phyloP scores from a whole-genome alignment of 2,113 vertebrate genomes.

The Dromas ardeola region DNA sequence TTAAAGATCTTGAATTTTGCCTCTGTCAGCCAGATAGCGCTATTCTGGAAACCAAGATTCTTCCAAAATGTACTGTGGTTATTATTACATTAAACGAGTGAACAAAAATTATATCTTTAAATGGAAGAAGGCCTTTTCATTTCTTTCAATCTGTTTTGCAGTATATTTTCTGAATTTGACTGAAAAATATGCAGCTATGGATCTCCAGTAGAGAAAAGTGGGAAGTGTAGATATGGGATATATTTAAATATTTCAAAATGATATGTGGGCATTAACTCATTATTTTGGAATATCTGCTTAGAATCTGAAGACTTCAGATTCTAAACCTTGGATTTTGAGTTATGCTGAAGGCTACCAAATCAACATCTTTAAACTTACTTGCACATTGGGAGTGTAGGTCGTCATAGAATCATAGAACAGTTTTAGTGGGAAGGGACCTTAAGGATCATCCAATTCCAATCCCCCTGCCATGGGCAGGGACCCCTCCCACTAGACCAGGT shows the following conservation, averaged over 20 bases:
- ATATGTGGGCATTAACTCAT: not conserved
- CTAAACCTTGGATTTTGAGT: not conserved
- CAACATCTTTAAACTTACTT: not conserved
- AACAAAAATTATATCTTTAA: not conserved
- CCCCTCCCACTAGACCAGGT: not conserved
- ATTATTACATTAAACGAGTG: not conserved
- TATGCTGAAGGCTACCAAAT: not conserved
- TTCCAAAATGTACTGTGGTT: not conserved
- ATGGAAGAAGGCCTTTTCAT: not conserved
- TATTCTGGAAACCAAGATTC: not conserved
- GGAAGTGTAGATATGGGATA: not conserved
- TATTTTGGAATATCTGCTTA: not conserved
- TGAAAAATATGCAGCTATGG: not conserved
- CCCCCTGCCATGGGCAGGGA: not conserved
- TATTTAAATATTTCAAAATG: not conserved
- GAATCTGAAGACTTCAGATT: not conserved
- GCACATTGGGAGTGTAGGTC: not conserved
- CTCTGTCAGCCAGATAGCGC: not conserved
- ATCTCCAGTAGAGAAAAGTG: not conserved
- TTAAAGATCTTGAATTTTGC: not conserved
- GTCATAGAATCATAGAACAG: not conserved
- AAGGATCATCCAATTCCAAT: not conserved
- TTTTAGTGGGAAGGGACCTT: not conserved
- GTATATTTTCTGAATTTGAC: not conserved
- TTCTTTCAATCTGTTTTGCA: not conserved